phyloP scores from a whole-genome alignment of 2,797 vertebrate species.

The Serranus cabrilla region DNA sequence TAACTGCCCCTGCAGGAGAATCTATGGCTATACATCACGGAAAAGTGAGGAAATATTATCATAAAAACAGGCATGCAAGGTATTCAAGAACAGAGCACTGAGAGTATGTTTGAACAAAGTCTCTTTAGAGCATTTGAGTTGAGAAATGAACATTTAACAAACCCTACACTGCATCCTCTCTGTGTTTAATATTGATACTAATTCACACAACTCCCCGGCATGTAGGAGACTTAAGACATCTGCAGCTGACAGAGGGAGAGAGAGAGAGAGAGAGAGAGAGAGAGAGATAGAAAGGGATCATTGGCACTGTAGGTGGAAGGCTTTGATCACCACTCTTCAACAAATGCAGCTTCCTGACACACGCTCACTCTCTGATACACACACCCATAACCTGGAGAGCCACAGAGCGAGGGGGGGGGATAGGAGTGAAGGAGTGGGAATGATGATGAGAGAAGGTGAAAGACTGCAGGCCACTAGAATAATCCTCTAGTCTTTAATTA shows the following conservation, averaged over 20 bases:
- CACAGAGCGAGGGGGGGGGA: constrained; percentile 47
- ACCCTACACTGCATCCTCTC: constrained; percentile 25
- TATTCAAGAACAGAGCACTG: neutral
- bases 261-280: constrained; percentile 77
- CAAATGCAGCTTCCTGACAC: constrained; percentile 53
- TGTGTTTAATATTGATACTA: constrained; percentile 56
- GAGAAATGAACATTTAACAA: constrained; percentile 40
- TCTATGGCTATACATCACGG: neutral
- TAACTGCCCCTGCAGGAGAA: neutral
- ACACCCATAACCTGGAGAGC: constrained; percentile 59
- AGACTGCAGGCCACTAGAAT: constrained; percentile 71
- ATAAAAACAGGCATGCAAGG: neutral
- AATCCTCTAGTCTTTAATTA: constrained; percentile 83
- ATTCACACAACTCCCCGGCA: constrained; percentile 48
- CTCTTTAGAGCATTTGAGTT: constrained; percentile 38
- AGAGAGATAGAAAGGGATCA: constrained; percentile 76
- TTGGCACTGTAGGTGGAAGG: constrained; percentile 70
- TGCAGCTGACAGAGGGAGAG: constrained; percentile 45
- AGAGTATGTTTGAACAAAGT: constrained; percentile 28
- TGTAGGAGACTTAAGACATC: constrained; percentile 54
- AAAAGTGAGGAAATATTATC: neutral
- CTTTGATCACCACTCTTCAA: constrained; percentile 80
- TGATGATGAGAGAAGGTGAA: constrained; percentile 75
- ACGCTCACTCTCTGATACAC: constrained; percentile 8
- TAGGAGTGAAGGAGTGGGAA: constrained; percentile 54